phyloP scores from a whole-genome alignment of 2,113 vertebrate genomes.

The Cariama cristata region DNA sequence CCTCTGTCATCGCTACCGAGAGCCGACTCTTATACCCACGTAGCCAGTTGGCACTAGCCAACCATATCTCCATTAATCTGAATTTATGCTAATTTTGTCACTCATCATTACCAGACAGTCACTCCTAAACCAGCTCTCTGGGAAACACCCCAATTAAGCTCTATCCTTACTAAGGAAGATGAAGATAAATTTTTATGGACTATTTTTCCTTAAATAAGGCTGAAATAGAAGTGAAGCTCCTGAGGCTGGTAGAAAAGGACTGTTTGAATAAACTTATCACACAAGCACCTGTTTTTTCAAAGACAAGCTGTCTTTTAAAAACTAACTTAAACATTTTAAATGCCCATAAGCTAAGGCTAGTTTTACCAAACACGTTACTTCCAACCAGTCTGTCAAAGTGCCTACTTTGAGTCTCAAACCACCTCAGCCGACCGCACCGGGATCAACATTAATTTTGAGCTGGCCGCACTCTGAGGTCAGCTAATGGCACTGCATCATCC shows the following conservation, averaged over 20 bases:
- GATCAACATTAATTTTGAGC: not conserved
- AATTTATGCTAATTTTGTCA: constrained; percentile 58
- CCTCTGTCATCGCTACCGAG: not conserved
- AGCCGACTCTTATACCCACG: not conserved
- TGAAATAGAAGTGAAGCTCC: not conserved
- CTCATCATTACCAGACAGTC: constrained; percentile 38
- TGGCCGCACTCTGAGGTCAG: not conserved
- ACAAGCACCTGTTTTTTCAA: not conserved
- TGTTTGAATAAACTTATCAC: not conserved
- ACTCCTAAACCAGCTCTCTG: constrained; percentile 34
- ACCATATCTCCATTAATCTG: constrained; percentile 4
- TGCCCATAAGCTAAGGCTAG: not conserved
- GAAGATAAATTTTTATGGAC: not conserved
- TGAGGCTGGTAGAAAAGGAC: not conserved
- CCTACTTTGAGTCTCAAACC: not conserved
- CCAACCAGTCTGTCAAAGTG: not conserved
- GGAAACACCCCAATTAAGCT: constrained; percentile 45
- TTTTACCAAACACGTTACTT: not conserved
- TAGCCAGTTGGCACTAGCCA: constrained; percentile 34
- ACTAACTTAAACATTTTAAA: not conserved
- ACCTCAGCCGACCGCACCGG: not conserved
- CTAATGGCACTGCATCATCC: not conserved
- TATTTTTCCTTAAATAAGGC: not conserved
- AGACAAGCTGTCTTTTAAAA: not conserved
- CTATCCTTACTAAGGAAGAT: not conserved